Percentiles rank a stretch among this genome's conserved stretches.
Conservation (phyloP, 2,888 invertebrate genomes). For the Erynnis tages region DNA sequence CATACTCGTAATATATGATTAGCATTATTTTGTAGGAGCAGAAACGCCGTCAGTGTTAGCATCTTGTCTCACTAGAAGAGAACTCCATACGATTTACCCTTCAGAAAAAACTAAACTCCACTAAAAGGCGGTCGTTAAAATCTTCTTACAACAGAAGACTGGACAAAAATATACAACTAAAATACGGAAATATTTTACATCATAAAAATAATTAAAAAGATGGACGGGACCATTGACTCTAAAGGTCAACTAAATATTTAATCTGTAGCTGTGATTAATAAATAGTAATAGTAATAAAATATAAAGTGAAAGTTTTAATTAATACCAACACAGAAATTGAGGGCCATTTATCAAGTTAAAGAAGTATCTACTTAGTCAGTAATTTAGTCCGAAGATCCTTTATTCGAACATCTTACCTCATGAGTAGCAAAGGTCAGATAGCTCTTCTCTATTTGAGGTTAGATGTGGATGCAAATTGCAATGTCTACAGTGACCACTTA, state of each 20-base stretch:
- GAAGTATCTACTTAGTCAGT: no score
- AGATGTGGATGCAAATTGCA: no score
- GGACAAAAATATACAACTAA: conserved; percentile 32
- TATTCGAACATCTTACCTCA: no score
- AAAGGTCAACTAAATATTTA: conserved; percentile 47
- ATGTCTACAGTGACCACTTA: no score
- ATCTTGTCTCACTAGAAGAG: no score
- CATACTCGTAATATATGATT: no score
- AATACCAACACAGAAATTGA: not conserved
- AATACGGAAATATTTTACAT: conserved; percentile 34
- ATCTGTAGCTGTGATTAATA: not conserved
- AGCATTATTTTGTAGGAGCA: no score
- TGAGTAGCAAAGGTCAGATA: no score
- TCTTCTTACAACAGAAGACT: conserved; percentile 63
- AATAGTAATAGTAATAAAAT: not conserved
- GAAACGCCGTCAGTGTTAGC: no score
- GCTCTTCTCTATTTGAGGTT: no score
- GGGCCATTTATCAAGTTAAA: conserved; percentile 6
- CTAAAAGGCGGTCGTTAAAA: conserved; percentile 28
- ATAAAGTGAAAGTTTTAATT: not conserved
- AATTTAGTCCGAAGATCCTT: no score
- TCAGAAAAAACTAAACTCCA: conserved; percentile 43
- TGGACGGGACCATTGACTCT: conserved; percentile 77
- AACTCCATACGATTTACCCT: conserved; percentile 33
- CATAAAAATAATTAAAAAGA: conserved; percentile 46